A percentile compares a stretch with the other conserved stretches of the same genome.
These are phyloP conservation scores for Coregonus suidteri DNA, from an alignment of 2,797 vertebrate genomes.

Conservation along the genomic window DNA sequence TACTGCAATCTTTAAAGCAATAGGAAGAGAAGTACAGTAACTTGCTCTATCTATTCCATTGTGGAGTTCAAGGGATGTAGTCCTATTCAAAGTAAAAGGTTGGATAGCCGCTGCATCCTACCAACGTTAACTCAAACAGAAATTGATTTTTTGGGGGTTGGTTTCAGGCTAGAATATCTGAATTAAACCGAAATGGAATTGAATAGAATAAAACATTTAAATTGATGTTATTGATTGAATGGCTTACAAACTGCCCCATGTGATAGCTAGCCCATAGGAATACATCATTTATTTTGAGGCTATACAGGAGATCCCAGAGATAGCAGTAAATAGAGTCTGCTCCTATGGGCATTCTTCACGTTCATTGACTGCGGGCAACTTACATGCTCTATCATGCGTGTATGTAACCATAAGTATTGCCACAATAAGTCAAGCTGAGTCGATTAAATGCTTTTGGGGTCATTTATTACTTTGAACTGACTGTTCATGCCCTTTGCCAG, in stretches of 20 bases:
- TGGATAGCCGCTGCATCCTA: conserved; percentile 36
- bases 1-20: background rate
- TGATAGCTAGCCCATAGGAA: conserved; percentile 36
- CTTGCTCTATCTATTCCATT: background rate
- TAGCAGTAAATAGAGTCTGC: background rate
- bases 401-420: conserved; percentile 16
- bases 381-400: conserved; percentile 15
- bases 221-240: conserved; percentile 67
- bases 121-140: conserved; percentile 53
- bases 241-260: conserved; percentile 55
- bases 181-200: conserved; percentile 56
- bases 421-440: conserved; percentile 26
- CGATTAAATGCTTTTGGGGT: conserved; percentile 43
- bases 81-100: background rate
- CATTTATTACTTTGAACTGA: conserved; percentile 36
- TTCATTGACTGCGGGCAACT: conserved; percentile 5
- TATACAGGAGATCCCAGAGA: background rate
- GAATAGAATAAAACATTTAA: conserved; percentile 58
- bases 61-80: background rate
- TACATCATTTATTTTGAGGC: background rate
- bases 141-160: conserved; percentile 44
- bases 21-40: background rate
- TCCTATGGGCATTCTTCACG: background rate
- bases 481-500: conserved; percentile 47
- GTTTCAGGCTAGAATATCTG: conserved; percentile 46